Evolutionary conservation across 1,140 invertebrate genomes (phyloP), one percentile per base, ranked within the genome.

Genomic region (Camponotus vicinus): DNA sequence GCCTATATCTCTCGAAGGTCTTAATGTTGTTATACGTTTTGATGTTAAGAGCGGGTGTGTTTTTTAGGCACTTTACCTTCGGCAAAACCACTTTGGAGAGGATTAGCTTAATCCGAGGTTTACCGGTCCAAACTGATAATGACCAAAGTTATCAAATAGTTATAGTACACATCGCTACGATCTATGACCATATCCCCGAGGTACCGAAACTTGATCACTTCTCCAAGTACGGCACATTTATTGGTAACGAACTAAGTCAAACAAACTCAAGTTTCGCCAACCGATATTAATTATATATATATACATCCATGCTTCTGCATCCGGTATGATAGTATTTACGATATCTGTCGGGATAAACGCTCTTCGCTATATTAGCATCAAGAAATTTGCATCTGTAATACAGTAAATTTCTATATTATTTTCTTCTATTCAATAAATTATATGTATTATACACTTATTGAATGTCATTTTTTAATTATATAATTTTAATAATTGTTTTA

Each of bases 71-170:
- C 27, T 70, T 32, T 70, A 27, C 21, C 57, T 40, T 13, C 13
- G 21, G 42, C n/a, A 8, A 70, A 69, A 59, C 55, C 21, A n/a
- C 18, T 75, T 83, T 45, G 0, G 21, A 49, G 40, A 21, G 69
- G 13, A 75, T 83, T 75, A 61, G 15, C 18, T 32, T 61, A 83
- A 61, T 83, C 79, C 69, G n/a, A 1, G 32, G 11, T 61, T 73
- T 73, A 61, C 18, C 32, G 42, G 55, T 61, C 69, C n/a, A 83
- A 83, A 83, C 69, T 73, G 79, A 83, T 75, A 83, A 83, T 75
- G 59, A 75, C 40, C 40, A 83, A 83, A 83, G 79, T 83, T 83
- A 83, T n/a, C 79, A 11, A 75, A 83, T 83, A 75, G 79, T 83
- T 83, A 82, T 82, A 75, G 79, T 83, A 63, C 11, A 83, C 55